phyloP scores from a whole-genome alignment of 2,888 invertebrate genomes.

The Archips xylosteana region DNA sequence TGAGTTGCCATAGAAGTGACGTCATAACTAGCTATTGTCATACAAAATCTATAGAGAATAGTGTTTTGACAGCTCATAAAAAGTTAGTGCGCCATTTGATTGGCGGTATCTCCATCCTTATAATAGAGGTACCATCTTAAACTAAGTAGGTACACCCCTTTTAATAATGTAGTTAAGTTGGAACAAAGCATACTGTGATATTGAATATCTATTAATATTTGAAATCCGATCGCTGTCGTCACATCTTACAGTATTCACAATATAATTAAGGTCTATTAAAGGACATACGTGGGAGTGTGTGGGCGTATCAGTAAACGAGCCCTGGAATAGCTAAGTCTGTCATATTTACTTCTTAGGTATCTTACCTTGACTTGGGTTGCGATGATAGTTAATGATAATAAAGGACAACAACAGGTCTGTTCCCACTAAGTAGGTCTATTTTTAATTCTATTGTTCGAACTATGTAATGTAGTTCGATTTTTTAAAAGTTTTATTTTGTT shows the following conservation, averaged over 20 bases:
- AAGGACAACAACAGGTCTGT: too few species aligned
- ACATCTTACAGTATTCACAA: constrained; percentile 12
- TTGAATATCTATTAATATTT: constrained; percentile 9
- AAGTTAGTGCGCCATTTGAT: too few species aligned
- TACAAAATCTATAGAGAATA: too few species aligned
- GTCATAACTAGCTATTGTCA: too few species aligned
- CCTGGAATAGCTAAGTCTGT: constrained; percentile 6
- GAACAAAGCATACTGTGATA: not conserved
- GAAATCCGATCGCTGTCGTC: constrained; percentile 8
- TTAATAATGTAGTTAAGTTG: not conserved
- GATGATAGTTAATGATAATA: too few species aligned
- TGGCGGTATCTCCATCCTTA: too few species aligned
- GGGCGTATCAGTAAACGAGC: constrained; percentile 4
- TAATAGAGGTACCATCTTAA: not conserved
- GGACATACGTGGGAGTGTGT: constrained; percentile 7
- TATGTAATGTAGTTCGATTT: too few species aligned
- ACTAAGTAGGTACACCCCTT: not conserved
- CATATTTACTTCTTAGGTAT: not conserved
- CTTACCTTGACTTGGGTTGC: not conserved
- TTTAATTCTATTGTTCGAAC: too few species aligned
- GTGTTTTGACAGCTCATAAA: too few species aligned
- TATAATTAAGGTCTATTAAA: constrained; percentile 8
- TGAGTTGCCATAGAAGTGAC: too few species aligned
- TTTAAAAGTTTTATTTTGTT: too few species aligned
- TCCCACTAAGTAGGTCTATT: too few species aligned